A percentile compares a stretch with the other conserved stretches of the same genome.
Evolutionary conservation across 2,113 vertebrate genomes (phyloP).

Genomic region (Orycteropus afer): DNA sequence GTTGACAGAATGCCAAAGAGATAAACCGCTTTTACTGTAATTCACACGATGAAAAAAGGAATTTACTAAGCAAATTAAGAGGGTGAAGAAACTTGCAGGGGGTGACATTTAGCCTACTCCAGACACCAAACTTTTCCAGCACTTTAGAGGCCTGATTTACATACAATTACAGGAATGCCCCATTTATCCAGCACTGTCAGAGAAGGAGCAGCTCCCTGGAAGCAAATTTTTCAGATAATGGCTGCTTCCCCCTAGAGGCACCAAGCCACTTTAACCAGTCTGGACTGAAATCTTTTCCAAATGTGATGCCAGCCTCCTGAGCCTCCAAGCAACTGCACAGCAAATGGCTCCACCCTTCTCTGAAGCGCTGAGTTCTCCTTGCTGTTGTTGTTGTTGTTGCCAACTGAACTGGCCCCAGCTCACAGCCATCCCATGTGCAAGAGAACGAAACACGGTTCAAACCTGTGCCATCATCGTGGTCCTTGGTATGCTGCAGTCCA

Average conservation of each 20-base stretch:
- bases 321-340: not conserved
- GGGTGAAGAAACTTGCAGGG: constrained; percentile 74
- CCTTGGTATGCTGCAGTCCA: not conserved
- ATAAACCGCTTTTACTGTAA: constrained; percentile 81
- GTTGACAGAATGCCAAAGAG: constrained; percentile 74
- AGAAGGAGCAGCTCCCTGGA: not conserved
- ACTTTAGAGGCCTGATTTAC: constrained; percentile 76
- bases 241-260: constrained; percentile 46
- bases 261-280: not conserved
- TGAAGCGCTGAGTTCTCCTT: not conserved
- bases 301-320: accelerated
- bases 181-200: constrained; percentile 76
- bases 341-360: accelerated
- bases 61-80: constrained; percentile 83
- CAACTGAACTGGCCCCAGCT: not conserved
- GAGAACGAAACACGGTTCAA: not conserved
- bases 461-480: not conserved
- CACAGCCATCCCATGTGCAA: not conserved
- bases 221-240: constrained; percentile 60
- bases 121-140: constrained; percentile 78
- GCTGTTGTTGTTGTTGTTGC: not conserved
- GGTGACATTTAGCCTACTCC: constrained; percentile 74
- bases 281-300: not conserved
- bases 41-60: constrained; percentile 65
- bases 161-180: constrained; percentile 79